phyloP scores from a whole-genome alignment of 2,113 vertebrate species.

The Sporophila hypoxantha region DNA sequence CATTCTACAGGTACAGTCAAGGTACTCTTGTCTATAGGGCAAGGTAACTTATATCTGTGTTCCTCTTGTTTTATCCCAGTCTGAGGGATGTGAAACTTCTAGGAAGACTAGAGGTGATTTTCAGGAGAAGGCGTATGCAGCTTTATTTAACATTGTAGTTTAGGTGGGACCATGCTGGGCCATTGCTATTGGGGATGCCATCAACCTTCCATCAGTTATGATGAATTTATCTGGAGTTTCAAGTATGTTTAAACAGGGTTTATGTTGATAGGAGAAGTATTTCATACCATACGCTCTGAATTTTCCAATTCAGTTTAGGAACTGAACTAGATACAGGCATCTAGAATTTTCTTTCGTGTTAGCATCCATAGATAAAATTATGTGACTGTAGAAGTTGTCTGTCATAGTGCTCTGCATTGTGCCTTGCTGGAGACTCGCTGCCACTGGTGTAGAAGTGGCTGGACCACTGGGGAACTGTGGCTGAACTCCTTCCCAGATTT shows the following conservation, averaged over 20 bases:
- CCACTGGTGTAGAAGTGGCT: background rate
- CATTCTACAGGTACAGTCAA: slow-evolving; percentile 88
- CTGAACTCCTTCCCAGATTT: background rate
- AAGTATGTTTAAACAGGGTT: background rate
- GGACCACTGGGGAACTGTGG: background rate
- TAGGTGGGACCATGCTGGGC: background rate
- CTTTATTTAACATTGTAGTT: background rate
- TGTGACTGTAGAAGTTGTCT: background rate
- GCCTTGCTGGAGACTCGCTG: background rate
- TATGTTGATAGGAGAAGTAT: background rate
- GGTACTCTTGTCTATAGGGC: slow-evolving; percentile 42
- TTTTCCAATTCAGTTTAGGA: background rate
- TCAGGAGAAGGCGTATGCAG: background rate
- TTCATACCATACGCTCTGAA: background rate
- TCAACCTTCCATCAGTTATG: background rate
- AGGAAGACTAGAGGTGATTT: background rate
- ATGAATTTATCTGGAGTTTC: background rate
- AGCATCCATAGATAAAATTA: background rate
- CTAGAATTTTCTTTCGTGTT: background rate
- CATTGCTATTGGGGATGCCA: background rate
- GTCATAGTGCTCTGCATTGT: background rate
- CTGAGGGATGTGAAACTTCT: background rate
- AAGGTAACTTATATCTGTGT: slow-evolving; percentile 24
- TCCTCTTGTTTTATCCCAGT: background rate
- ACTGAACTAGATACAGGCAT: background rate